These are phyloP conservation scores for Panthera tigris DNA, from an alignment of 2,113 vertebrate genomes.

Conservation along the genomic window DNA sequence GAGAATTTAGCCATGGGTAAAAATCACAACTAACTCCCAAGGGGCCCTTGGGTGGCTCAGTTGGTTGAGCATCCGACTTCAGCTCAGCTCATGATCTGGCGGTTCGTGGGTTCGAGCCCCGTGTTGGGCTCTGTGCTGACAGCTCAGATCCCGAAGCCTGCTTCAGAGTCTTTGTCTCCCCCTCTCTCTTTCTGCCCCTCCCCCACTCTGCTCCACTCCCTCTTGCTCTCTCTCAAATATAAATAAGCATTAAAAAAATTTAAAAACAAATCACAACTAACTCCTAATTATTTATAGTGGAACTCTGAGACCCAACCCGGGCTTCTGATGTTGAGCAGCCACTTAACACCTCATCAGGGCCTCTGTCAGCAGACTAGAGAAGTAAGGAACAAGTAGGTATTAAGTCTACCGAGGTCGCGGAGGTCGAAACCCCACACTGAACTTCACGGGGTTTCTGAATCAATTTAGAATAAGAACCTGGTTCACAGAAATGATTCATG, in stretches of 20 bases:
- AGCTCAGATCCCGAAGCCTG: too few species aligned
- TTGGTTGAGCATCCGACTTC: too few species aligned
- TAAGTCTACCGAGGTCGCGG: background rate
- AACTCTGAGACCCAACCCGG: background rate
- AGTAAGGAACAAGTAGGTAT: conserved; percentile 15
- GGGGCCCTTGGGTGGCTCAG: too few species aligned
- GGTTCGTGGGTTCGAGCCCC: too few species aligned
- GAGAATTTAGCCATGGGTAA: conserved; percentile 6
- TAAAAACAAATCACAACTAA: background rate
- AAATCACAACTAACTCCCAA: background rate
- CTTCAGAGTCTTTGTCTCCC: too few species aligned
- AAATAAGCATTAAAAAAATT: too few species aligned
- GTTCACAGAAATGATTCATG: conserved; percentile 30
- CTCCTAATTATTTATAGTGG: background rate
- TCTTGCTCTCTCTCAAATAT: too few species aligned
- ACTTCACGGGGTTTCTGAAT: conserved; percentile 45
- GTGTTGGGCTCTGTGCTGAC: too few species aligned
- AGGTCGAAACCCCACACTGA: conserved; percentile 36
- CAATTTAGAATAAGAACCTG: conserved; percentile 45
- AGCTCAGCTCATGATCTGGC: too few species aligned
- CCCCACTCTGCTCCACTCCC: too few species aligned
- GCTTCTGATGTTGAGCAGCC: conserved; percentile 6
- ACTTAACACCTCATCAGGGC: background rate
- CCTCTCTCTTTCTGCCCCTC: too few species aligned
- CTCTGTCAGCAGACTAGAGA: background rate